These are phyloP conservation scores for Micromussa lordhowensis DNA, from an alignment of 92 coral and sea anemone genomes.

Conservation along the genomic window DNA sequence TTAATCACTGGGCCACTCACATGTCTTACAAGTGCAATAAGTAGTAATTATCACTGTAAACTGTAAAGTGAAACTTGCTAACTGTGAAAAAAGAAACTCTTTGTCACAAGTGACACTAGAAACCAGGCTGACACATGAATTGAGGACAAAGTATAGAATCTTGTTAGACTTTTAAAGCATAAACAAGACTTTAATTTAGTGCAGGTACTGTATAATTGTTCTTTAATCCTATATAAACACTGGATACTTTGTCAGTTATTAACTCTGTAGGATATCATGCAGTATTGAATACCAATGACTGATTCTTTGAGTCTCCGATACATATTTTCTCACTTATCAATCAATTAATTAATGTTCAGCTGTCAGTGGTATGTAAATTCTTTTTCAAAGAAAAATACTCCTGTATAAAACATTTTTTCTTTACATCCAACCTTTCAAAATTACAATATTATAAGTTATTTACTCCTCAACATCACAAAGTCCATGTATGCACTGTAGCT, in stretches of 20 bases:
- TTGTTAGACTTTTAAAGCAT: neutral
- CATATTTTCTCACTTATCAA: neutral
- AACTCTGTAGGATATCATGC: neutral
- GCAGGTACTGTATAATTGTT: neutral
- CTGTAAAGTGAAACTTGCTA: neutral
- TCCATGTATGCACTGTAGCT: neutral
- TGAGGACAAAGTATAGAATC: neutral
- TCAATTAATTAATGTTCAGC: neutral
- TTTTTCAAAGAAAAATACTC: neutral
- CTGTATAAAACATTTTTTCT: no score
- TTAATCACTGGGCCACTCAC: no score
- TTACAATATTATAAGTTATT: neutral
- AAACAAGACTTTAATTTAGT: neutral
- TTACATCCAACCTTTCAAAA: neutral
- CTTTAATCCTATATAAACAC: neutral
- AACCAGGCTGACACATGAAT: neutral
- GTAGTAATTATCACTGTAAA: no score
- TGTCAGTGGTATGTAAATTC: neutral
- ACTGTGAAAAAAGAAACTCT: no score
- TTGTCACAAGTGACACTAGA: neutral
- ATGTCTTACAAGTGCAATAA: no score
- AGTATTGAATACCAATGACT: neutral
- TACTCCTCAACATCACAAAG: neutral
- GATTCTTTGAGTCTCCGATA: neutral
- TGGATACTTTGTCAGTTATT: neutral